Base-by-base conservation (phyloP, 2,888 invertebrate species). In the Serripes groenlandicus region DNA sequence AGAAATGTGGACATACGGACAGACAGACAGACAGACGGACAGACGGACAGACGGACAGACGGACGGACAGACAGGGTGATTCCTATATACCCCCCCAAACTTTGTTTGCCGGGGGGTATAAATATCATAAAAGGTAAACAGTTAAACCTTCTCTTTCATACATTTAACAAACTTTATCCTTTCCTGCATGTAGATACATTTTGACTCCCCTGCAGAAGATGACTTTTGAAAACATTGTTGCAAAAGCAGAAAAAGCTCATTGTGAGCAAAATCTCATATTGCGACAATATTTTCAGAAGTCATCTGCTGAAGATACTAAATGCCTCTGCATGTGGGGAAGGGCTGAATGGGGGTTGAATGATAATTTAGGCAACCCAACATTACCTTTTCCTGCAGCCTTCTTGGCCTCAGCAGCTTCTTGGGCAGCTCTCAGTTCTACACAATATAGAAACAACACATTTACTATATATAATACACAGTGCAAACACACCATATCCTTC, bases 351-450 rank as follows among this genome's bases (percentile, higher is more conserved):
- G 7, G 42, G 42, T 42, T 42, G n/a, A n/a, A 49, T 1, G 15
- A 49, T 49, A 49, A 21, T 21, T 1, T 1, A 49, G 15, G 49
- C 1, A 60, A 18, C 5, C 30, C 18, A 23, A 66, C 26, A 42
- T 42, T 74, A 86, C 86, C 86, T 86, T 86, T 86, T 4, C 76
- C 81, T n/a, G 75, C 73, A 42, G 82, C 84, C 52, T 88, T 88
- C 81, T 86, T 88, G 42, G 83, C 88, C 62, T 83, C 85, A 28
- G 83, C 86, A 66, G 86, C 86, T 54, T 81, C 84, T 35, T 84
- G 83, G 30, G 83, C 81, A 69, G 81, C 86, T 69, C 71, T 81
- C 68, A 78, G 30, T 32, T 81, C 86, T 86, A 76, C 35, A 71
- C n/a, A 34, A 56, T 34, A 60, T 60, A 62, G 18, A 56, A 56